phyloP scores from a whole-genome alignment of 2,797 vertebrate genomes.

The Poeciliopsis paucimaculata region DNA sequence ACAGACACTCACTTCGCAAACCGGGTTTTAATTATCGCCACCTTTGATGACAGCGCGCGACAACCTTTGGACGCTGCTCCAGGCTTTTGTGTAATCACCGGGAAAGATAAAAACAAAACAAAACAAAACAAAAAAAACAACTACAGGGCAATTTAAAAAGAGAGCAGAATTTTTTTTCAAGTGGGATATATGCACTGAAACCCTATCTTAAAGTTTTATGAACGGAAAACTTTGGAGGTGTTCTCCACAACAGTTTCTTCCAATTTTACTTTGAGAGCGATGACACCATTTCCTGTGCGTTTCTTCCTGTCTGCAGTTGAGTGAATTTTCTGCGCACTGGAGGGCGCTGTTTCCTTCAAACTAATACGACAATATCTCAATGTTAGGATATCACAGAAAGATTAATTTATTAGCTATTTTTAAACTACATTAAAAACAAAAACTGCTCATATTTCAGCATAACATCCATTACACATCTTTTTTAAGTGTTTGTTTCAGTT shows the following conservation, averaged over 20 bases:
- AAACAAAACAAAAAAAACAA: not conserved
- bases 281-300: conserved; percentile 12
- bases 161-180: not conserved
- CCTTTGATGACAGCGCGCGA: not conserved
- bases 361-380: not conserved
- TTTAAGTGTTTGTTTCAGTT: not conserved
- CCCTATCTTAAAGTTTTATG: not conserved
- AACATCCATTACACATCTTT: not conserved
- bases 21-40: no score
- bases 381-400: not conserved
- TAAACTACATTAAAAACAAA: no score
- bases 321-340: not conserved
- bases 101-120: not conserved
- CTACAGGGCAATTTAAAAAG: not conserved
- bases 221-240: not conserved
- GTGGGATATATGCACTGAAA: not conserved
- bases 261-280: not conserved
- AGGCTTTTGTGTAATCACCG: not conserved
- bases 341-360: conserved; percentile 20
- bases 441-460: not conserved
- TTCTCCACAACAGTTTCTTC: not conserved
- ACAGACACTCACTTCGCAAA: not conserved
- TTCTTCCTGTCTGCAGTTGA: not conserved
- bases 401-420: not conserved
- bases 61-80: conserved; percentile 23